Base-by-base conservation (phyloP, 2,888 invertebrate species). In the Spisula subtruncata region DNA sequence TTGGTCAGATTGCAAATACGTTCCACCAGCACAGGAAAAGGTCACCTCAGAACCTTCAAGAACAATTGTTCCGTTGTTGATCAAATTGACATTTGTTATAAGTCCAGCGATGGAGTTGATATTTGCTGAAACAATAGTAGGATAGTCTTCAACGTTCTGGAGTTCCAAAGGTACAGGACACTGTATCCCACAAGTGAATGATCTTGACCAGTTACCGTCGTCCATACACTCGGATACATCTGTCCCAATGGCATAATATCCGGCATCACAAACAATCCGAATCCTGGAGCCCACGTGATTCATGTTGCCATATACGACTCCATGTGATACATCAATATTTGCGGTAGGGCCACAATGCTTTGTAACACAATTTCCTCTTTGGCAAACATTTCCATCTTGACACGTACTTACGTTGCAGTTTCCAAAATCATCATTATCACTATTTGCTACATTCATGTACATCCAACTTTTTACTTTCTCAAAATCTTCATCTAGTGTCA, bases 151-250 rank as follows among this genome's bases (percentile, higher is more conserved):
- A 18, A 32, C 29, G 35, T 75, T 75, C 75, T 75, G 75, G 2
- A 75, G 75, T 75, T 35, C 18, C 29, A 18, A 75, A 75, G 75
- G 75, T 32, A 75, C 75, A 16, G 75, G 75, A 32, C 75, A 75
- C 18, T 12, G 1, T 18, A 18, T 75, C 0, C 16, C 35, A 35
- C 75, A 75, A 32, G 32, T 75, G 6, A 35, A 18, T 14, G 35
- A 75, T 18, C 18, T 75, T 12, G 75, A 32, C 75, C 75, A 75
- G 32, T 12, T 75, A 2, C 75, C 75, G 35, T 75, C 75, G 32
- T 2, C 16, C 16, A 1, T 16, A 32, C 75, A 75, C 35, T 35
- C 35, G 18, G 75, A 29, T 35, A 35, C 16, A 16, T 75, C 35
- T 5, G 29, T 0, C 14, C 35, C 75, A 75, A 75, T 35, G 4